Conservation (phyloP, 2,113 vertebrate species). For the Cavia aperea region DNA sequence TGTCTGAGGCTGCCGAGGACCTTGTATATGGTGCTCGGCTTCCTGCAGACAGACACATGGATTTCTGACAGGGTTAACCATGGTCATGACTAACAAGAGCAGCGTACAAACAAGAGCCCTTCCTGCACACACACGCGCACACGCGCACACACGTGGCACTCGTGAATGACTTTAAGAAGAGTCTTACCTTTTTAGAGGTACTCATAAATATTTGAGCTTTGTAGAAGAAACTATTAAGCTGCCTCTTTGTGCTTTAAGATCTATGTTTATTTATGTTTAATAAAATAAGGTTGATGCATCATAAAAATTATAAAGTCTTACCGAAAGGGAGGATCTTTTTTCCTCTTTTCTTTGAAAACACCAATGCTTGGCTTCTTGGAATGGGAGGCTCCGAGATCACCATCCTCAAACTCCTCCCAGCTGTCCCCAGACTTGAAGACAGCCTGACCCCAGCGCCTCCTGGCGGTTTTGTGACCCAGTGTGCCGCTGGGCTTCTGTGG, state of each 20-base stretch:
- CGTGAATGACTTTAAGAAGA: background rate
- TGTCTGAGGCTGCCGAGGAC: background rate
- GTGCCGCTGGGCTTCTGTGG: slow-evolving; percentile 80
- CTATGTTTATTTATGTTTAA: background rate
- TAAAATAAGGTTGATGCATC: background rate
- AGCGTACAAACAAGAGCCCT: background rate
- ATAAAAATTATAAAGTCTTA: slow-evolving; percentile 58
- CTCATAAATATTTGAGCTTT: background rate
- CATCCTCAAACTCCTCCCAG: slow-evolving; percentile 85
- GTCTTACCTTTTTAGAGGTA: background rate
- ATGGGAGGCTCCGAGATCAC: slow-evolving; percentile 82
- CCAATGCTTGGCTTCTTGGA: slow-evolving; percentile 89
- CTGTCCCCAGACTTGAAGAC: slow-evolving; percentile 82
- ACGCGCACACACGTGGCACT: background rate
- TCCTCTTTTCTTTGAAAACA: slow-evolving; percentile 80
- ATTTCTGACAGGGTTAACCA: background rate
- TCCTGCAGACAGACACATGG: background rate
- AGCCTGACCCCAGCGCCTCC: slow-evolving; percentile 92
- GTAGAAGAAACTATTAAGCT: background rate
- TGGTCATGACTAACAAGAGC: background rate
- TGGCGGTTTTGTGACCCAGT: slow-evolving; percentile 79
- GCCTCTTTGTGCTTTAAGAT: background rate
- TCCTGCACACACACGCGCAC: background rate
- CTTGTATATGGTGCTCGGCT: background rate
- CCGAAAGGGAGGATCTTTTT: slow-evolving; percentile 76